Evolutionary conservation across 2,113 vertebrate genomes (phyloP), one percentile per base, ranked within the genome.

Genomic region (Terrapene triunguis): DNA sequence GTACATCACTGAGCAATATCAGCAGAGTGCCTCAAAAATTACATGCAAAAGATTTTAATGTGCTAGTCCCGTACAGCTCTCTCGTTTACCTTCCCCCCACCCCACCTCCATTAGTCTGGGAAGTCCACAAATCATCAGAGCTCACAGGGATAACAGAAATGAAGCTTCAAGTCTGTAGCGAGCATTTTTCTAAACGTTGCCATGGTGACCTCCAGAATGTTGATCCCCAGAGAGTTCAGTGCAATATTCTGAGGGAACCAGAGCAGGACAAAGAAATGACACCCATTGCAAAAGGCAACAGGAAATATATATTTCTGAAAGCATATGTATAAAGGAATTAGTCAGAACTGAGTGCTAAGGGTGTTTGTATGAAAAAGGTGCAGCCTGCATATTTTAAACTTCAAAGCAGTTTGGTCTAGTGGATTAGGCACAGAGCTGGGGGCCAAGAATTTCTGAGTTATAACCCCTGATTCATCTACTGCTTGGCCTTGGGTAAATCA

Each of bases 171-270:
- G 72, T 89, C 96, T 89, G 90, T 94, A 86, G 89, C 48, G 69
- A 94, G 87, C 89, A 57, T 93, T 95, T 96, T 96, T 95, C 88
- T 12, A 86, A 93, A 92, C 29, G 98, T 98, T 98, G 94, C 97
- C 96, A 98, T 98, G 97, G 98, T 87, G 89, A 98, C 96, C 90
- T 94, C 72, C 93, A 95, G 93, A 93, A 89, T 2, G 48, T 92
- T 92, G 89, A 89, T 98, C 97, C 95, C 97, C 85, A 86, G 97
- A 96, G 97, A 98, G 84, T 89, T 92, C 94, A 93, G 87, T 94
- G 97, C 91, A 96, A 96, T 98, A 98, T 95, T 96, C 94, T 96
- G 96, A 97, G 86, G 94, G 95, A 97, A 94, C 92, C 95, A 93
- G 95, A 91, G 84, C 94, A 97, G 95, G 94, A 96, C 96, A 97